Conservation (phyloP, 2,797 vertebrate species). For the Danio albolineatus region DNA sequence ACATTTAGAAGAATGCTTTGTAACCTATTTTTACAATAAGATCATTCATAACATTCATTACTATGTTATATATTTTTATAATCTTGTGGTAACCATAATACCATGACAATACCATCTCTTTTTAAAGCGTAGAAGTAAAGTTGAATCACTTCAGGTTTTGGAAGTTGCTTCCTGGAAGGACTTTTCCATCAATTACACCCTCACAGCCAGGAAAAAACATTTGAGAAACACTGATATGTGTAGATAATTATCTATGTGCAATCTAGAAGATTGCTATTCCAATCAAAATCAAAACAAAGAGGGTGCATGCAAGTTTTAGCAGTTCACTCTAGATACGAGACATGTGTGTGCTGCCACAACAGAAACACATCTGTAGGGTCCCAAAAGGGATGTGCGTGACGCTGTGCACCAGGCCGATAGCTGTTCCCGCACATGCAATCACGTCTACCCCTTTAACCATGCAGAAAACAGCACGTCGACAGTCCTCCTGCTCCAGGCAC, state of each 20-base stretch:
- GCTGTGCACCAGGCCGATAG: neutral
- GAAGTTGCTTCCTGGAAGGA: slow-evolving; percentile 35
- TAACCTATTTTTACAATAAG: too few relatives aligned
- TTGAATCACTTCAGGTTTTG: neutral
- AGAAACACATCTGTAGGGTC: neutral
- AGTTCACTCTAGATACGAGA: neutral
- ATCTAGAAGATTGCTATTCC: slow-evolving; percentile 25
- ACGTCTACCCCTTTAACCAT: slow-evolving; percentile 30
- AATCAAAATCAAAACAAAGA: slow-evolving; percentile 46
- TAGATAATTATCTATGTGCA: slow-evolving; percentile 24
- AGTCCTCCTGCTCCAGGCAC: slow-evolving; percentile 13
- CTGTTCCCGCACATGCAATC: slow-evolving; percentile 1
- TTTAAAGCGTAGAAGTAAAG: neutral
- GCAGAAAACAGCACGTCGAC: slow-evolving; percentile 38
- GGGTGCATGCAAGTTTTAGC: neutral
- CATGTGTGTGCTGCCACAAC: neutral
- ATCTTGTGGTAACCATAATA: neutral
- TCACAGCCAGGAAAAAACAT: slow-evolving; percentile 30
- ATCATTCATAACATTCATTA: neutral
- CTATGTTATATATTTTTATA: neutral
- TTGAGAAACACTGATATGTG: slow-evolving; percentile 37
- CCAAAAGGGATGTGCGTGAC: slow-evolving; percentile 2
- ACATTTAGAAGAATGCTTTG: too few relatives aligned
- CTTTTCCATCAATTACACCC: slow-evolving; percentile 21
- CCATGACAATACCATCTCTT: neutral